Conservation (phyloP, 35 echinoderm and acorn worm genomes). For the Ophiothrix spiculata region DNA sequence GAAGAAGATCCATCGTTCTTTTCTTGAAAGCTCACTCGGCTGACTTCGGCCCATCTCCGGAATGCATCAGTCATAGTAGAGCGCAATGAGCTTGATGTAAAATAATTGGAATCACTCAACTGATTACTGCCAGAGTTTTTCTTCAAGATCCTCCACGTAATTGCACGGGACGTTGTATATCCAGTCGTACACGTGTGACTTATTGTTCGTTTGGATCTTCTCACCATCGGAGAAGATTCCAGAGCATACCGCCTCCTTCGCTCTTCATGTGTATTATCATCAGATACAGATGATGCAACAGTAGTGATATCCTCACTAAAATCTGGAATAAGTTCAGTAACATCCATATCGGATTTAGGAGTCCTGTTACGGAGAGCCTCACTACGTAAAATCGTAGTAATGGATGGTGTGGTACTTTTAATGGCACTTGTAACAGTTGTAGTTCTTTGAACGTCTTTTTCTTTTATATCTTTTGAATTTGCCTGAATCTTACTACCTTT, state of each 20-base stretch:
- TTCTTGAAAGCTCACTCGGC: constrained; percentile 72
- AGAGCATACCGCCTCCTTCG: not conserved
- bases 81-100: constrained; percentile 1
- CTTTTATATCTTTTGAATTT: too few relatives aligned
- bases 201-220: not conserved
- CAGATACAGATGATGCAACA: too few relatives aligned
- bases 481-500: too few relatives aligned
- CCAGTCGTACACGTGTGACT: not conserved
- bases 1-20: constrained; percentile 37
- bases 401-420: not conserved
- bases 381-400: not conserved
- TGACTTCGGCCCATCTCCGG: constrained; percentile 85
- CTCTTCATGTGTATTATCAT: not conserved
- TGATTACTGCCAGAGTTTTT: constrained; percentile 37
- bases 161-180: not conserved
- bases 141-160: constrained; percentile 69
- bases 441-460: not conserved
- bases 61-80: constrained; percentile 60
- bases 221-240: not conserved
- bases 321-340: not conserved
- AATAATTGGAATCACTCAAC: not conserved
- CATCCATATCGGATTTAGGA: not conserved
- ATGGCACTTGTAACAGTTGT: not conserved
- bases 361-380: not conserved
- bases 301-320: too few relatives aligned